Conservation (phyloP, 2,113 vertebrate genomes). For the Rhineura floridana region DNA sequence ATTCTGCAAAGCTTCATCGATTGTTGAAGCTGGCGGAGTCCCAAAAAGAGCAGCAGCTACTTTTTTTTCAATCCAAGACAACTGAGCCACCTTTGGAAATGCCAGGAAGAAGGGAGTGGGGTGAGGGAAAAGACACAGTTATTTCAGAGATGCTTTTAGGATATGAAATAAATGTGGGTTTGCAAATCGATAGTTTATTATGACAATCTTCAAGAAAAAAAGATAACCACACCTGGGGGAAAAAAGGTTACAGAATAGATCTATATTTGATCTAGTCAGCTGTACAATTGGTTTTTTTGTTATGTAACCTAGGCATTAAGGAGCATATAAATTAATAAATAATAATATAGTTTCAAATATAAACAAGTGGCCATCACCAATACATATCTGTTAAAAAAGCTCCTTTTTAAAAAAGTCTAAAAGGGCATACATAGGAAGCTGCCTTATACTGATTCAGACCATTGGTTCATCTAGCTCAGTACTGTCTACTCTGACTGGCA, state of each 20-base stretch:
- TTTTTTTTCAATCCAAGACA: conserved; percentile 96
- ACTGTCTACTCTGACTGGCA: too few species aligned
- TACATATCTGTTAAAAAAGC: not conserved
- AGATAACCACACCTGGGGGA: not conserved
- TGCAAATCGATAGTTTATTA: not conserved
- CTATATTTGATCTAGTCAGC: not conserved
- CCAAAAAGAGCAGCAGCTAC: conserved; percentile 91
- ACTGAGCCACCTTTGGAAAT: conserved; percentile 84
- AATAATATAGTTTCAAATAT: not conserved
- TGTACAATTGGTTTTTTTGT: not conserved
- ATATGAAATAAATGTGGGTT: conserved; percentile 24
- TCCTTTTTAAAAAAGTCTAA: not conserved
- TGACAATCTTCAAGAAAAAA: not conserved
- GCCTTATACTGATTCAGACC: too few species aligned
- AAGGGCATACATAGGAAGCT: too few species aligned
- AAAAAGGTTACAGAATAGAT: not conserved
- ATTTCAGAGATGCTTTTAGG: not conserved
- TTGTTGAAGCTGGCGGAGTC: conserved; percentile 87
- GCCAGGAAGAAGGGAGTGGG: conserved; percentile 1
- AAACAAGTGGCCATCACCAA: not conserved
- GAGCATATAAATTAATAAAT: not conserved
- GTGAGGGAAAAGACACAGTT: not conserved
- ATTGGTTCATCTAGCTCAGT: too few species aligned
- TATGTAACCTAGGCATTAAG: too few species aligned
- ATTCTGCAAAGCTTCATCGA: conserved; percentile 88